Evolutionary conservation across 2,113 vertebrate species (phyloP), one percentile per base, ranked within the genome.

Genomic region (Pimephales promelas): DNA sequence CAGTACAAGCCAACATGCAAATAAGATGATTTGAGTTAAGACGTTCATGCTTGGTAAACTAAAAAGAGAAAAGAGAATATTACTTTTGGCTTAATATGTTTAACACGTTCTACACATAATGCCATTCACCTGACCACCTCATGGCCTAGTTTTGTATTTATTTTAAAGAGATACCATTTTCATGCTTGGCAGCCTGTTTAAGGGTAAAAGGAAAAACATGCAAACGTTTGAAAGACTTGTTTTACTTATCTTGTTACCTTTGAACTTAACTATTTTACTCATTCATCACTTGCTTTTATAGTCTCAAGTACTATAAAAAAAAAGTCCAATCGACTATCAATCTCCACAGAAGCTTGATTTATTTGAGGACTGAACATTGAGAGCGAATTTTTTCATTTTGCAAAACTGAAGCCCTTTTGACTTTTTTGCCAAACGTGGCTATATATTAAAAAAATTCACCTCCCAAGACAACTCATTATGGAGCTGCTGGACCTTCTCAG

Each of bases 41-140:
- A 87, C 75, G 59, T 82, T 89, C 81, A 85, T 59, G 75, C 85
- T 49, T 71, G 40, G 57, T 79, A 62, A 56, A 70, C 61, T 52
- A 13, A 74, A 85, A 88, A 75, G 61, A 86, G 72, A 18, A 54
- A 56, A n/a, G 11, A 24, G 28, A 28, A 28, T 6, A 64, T 52
- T 49, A n/a, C 5, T 66, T 80, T 24, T 61, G 74, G 31, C 73
- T 22, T 76, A 34, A 56, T 54, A 56, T 28, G 18, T 34, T 76
- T 34, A 76, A 76, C 11, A 57, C 45, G 31, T 47, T 36, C 40
- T 14, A 72, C 70, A 47, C 43, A 47, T 52, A 10, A 28, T 36
- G n/a, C 57, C 28, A 20, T 31, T 57, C 5, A 77, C 43, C 45
- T 31, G 72, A 74, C n/a, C 18, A 24, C 70, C n/a, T 26, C 70